phyloP scores from a whole-genome alignment of 2,113 vertebrate genomes.

The Carlito syrichta region DNA sequence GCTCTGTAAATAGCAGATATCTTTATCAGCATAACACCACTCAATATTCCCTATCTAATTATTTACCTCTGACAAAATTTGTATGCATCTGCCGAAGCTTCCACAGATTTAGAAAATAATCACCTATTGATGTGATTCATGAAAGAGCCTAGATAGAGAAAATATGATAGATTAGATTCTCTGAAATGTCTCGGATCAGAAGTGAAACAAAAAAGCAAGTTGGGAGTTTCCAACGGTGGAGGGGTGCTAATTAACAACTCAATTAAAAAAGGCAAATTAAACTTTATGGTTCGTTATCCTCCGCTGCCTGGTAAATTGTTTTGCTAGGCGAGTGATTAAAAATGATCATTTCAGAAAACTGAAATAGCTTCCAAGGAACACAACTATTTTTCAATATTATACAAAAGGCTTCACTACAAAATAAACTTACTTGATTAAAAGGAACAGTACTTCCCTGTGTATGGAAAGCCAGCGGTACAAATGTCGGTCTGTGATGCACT shows the following conservation, averaged over 20 bases:
- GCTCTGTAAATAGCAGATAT: not conserved
- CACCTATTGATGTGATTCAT: constrained; percentile 84
- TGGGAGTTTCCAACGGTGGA: constrained; percentile 79
- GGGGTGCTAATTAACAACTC: constrained; percentile 88
- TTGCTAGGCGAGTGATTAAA: constrained; percentile 82
- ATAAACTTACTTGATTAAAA: constrained; percentile 61
- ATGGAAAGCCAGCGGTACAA: constrained; percentile 11
- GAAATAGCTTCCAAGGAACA: constrained; percentile 72
- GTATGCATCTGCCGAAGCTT: constrained; percentile 79
- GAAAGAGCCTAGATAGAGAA: constrained; percentile 77
- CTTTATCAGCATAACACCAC: not conserved
- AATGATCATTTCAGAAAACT: constrained; percentile 79
- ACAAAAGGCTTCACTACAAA: constrained; percentile 49
- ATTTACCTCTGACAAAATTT: constrained; percentile 81
- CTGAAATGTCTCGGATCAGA: constrained; percentile 78
- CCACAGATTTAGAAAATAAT: constrained; percentile 82
- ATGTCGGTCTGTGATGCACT: constrained; percentile 13
- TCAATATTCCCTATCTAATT: constrained; percentile 74
- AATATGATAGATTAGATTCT: constrained; percentile 81
- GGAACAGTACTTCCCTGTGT: constrained; percentile 26
- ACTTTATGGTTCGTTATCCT: constrained; percentile 85
- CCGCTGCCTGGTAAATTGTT: constrained; percentile 85
- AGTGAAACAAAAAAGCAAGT: constrained; percentile 78
- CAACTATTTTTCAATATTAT: constrained; percentile 67
- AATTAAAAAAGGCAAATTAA: constrained; percentile 90